Evolutionary conservation across 2,797 vertebrate genomes (phyloP), one percentile per base, ranked within the genome.

Genomic region (Chanos chanos): DNA sequence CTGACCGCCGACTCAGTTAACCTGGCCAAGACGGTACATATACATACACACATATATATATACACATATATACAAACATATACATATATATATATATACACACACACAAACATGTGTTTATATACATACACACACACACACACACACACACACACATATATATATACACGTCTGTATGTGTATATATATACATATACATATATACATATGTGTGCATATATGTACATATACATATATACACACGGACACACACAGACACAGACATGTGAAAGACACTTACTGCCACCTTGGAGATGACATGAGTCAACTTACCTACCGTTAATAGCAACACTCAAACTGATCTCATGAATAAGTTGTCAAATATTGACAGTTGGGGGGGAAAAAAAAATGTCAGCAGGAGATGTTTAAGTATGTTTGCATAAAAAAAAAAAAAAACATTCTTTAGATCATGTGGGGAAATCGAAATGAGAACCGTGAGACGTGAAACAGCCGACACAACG

Each of bases 1-100:
- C 92, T 97, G 61, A 94, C 94, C 12, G 55, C 86, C 0, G 94
- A 96, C 10, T 86, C 94, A 0, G 92, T 97, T 69, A 93, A 43
- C 70, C 87, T 97, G 1, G 94, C 94, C 55, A 94, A 79, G 73
- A 86, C 89, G 94, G 94, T 96, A 83, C 12, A 36, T 7, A 37
- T 22, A 30, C 37, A 24, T 36, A 18, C 31, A 41, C 8, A 28
- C 28, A 40, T 44, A 45, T 48, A 16, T 53, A 30, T 44, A 41
- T 27, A 51, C 15, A 25, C 39, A 47, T 50, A 34, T 18, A 22
- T 30, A 25, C 24, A 40, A 30, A 19, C 30, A 30, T 22, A 5
- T 27, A 28, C 27, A 5, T 27, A 28, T 27, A 5, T 4, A 28
- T 27, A 28, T 27, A 28, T 27, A 28, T 27, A 28, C 25, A 27